Base-by-base conservation (phyloP, 2,888 invertebrate genomes). In the Ecliptopera silaceata region DNA sequence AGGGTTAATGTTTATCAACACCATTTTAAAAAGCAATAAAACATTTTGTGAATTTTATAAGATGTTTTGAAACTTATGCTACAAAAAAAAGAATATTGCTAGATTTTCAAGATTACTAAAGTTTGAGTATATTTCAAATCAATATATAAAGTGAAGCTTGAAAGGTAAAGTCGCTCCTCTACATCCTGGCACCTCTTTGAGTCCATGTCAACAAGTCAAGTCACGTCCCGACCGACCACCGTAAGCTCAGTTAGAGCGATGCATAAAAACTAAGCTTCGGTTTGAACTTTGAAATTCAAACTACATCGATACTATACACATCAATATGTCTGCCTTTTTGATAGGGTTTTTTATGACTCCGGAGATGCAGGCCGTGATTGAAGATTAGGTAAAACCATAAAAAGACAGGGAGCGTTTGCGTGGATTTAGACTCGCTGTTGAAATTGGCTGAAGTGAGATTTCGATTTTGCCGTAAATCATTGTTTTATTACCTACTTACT, bases 241-340 rank as follows among this genome's bases (percentile, higher is more conserved):
- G 86, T 86, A 88, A 88, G 89, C 89, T 85, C 81, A 82, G 86
- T 87, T 88, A 82, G 88, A 87, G 80, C 82, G 86, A 81, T 87
- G 88, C 87, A 88, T 88, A 88, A 88, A 89, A 89, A 88, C 88
- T 82, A 80, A 84, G 84, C 83, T 80, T 80, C 79, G 86, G 84
- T 84, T 84, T 82, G 80, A 82, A 85, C 82, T 88, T 88, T 86
- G 84, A 87, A 88, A 89, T 90, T 90, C 86, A 88, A 88, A 48
- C 88, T 84, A 82, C 78, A 81, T 82, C 80, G 82, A 86, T 84
- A 82, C 64, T 51, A 48, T 48, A 62, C 73, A 74, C 73, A 74
- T 75, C 80, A 75, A 79, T 82, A 80, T 72, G 77, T 81, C 79
- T 76, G 74, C 68, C 58, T 68, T 67, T 72, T 72, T 74, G 69